Evolutionary conservation across 2,888 invertebrate genomes (phyloP), one percentile per base, ranked within the genome.

Genomic region (Mesochorus sp.): DNA sequence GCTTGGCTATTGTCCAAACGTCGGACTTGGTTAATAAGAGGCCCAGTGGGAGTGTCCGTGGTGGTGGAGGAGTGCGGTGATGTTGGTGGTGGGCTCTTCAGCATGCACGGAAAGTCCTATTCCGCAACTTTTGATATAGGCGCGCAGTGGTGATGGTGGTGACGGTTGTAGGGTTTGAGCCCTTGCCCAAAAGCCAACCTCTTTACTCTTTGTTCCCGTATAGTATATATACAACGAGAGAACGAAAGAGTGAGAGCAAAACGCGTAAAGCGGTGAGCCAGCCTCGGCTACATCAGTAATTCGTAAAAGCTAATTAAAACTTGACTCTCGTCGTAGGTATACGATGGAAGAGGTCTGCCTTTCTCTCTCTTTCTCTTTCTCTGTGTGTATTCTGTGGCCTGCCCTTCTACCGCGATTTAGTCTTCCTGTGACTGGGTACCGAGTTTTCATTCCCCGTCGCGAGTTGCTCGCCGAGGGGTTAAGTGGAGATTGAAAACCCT

Each of bases 291-390:
- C 89, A 89, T 88, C 87, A 85, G 86, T 89, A 88, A 89, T 89
- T 89, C 86, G 88, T 85, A 87, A 88, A 89, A 89, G 87, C 88
- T 89, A 89, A 89, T 89, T 89, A 89, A 89, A 89, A 89, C 88
- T 89, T 89, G 86, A 89, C 87, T 88, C 86, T 71, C 34, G 39
- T 62, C 53, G 62, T 10, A 84, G 81, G 83, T 84, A 82, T 83
- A 85, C 80, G 80, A 81, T 17, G 37, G 49, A 68, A 84, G 72
- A 76, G 79, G 77, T 75, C 76, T 62, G 73, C 76, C 79, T 72
- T 79, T 81, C 71, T 66, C 67, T 71, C 34, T 47, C 59, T 34
- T 42, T 28, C 66, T 79, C 79, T 77, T 79, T 81, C 71, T 72
- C 73, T 67, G 19, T 19, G 62, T 57, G 76, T 77, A 68, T 82